Conservation (phyloP, 2,113 vertebrate species). For the Arvicanthis niloticus region DNA sequence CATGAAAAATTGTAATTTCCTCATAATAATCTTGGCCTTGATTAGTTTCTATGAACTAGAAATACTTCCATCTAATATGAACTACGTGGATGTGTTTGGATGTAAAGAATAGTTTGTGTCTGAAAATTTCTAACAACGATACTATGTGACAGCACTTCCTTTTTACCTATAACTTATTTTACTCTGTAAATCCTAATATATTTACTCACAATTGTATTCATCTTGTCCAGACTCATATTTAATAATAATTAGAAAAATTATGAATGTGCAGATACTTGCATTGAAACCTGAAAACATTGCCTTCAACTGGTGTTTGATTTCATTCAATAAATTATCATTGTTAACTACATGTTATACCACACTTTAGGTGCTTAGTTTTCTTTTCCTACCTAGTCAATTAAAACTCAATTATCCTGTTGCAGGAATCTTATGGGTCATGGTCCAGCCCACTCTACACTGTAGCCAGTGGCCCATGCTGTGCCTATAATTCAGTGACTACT, state of each 20-base stretch:
- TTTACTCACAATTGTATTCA: not conserved
- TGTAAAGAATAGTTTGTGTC: not conserved
- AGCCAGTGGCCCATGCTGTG: too few relatives aligned
- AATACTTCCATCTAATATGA: not conserved
- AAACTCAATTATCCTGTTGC: not conserved
- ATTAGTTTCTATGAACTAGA: not conserved
- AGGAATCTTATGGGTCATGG: not conserved
- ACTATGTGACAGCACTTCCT: not conserved
- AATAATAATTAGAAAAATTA: not conserved
- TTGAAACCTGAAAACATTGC: not conserved
- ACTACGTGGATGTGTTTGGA: not conserved
- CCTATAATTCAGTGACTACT: too few relatives aligned
- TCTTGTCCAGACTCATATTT: not conserved
- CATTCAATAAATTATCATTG: not conserved
- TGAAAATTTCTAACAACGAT: not conserved
- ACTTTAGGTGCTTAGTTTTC: not conserved
- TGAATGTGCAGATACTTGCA: not conserved
- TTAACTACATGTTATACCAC: not conserved
- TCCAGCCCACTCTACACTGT: not conserved
- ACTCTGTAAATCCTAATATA: not conserved
- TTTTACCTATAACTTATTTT: not conserved
- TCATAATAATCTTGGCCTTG: not conserved
- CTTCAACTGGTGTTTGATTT: not conserved
- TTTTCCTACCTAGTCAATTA: not conserved
- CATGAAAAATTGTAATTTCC: not conserved